phyloP scores from a whole-genome alignment of 2,888 invertebrate genomes.

The Nemoura dubitans region DNA sequence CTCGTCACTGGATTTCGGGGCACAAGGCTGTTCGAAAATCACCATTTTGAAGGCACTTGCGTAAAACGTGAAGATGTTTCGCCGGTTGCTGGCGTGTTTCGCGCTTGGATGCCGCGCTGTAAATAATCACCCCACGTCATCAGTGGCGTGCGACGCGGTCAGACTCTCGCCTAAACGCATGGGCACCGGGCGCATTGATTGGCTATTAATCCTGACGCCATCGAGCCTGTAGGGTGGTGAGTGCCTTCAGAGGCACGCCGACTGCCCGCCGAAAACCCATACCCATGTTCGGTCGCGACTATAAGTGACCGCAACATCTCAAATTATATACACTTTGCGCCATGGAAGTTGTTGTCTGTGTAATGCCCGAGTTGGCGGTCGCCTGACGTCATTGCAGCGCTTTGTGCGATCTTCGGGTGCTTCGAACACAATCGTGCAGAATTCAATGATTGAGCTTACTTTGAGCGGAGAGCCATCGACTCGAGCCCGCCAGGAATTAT shows the following conservation, averaged over 20 bases:
- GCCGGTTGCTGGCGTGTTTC: too few species aligned
- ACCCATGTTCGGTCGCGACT: neutral
- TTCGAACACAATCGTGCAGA: neutral
- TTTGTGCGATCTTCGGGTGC: neutral
- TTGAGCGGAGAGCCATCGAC: neutral
- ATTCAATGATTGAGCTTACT: neutral
- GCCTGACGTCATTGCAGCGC: neutral
- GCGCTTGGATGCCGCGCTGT: too few species aligned
- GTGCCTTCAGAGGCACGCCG: neutral
- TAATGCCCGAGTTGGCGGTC: neutral
- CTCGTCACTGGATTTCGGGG: too few species aligned
- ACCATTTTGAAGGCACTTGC: too few species aligned
- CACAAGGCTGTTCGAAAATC: too few species aligned
- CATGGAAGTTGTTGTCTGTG: neutral
- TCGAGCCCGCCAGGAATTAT: neutral
- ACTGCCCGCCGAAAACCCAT: too few species aligned
- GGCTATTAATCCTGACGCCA: neutral
- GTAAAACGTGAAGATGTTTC: too few species aligned
- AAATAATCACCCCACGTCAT: too few species aligned
- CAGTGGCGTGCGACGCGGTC: too few species aligned
- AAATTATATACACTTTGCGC: conserved; percentile 32
- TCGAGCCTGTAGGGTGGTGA: neutral
- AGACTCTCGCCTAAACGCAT: too few species aligned
- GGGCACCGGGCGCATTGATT: neutral
- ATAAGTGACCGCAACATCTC: conserved; percentile 38